These are phyloP conservation scores for Drosophila trichaetosa DNA, from an alignment of 2,888 invertebrate genomes.

Conservation along the genomic window DNA sequence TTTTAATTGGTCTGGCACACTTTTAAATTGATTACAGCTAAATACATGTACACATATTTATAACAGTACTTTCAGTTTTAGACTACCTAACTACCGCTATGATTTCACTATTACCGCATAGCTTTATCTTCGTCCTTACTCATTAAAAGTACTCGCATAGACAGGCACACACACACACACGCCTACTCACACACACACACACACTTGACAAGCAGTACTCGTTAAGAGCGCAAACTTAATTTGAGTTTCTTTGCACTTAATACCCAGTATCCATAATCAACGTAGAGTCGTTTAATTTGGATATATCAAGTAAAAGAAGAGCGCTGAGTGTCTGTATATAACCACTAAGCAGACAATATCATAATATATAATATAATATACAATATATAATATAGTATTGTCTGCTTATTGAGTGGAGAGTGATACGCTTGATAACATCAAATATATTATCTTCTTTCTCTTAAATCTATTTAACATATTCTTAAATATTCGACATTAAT, in stretches of 20 bases:
- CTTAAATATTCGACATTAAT: not conserved
- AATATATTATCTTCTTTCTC: not conserved
- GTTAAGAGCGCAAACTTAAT: conserved; percentile 57
- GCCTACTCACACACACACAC: not conserved
- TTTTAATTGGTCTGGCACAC: conserved; percentile 8
- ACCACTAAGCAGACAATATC: not conserved
- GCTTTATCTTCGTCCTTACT: conserved; percentile 29
- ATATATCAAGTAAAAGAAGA: not conserved
- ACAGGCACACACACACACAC: not conserved
- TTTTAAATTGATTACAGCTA: conserved; percentile 25
- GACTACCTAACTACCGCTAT: conserved; percentile 11
- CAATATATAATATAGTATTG: no score
- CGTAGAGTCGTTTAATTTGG: not conserved
- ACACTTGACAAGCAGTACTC: conserved; percentile 36
- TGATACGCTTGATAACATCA: not conserved
- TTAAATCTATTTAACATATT: not conserved
- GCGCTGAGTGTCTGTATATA: not conserved
- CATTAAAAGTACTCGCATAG: conserved; percentile 12
- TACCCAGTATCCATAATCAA: conserved; percentile 1
- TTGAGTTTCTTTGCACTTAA: conserved; percentile 17
- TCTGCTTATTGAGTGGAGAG: not conserved
- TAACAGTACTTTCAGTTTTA: not conserved
- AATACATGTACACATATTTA: not conserved
- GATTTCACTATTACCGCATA: conserved; percentile 14
- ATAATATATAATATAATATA: no score